A percentile compares a stretch with the other conserved stretches of the same genome.
Conservation (phyloP, 2,888 invertebrate genomes). For the Diplazon laetatorius region DNA sequence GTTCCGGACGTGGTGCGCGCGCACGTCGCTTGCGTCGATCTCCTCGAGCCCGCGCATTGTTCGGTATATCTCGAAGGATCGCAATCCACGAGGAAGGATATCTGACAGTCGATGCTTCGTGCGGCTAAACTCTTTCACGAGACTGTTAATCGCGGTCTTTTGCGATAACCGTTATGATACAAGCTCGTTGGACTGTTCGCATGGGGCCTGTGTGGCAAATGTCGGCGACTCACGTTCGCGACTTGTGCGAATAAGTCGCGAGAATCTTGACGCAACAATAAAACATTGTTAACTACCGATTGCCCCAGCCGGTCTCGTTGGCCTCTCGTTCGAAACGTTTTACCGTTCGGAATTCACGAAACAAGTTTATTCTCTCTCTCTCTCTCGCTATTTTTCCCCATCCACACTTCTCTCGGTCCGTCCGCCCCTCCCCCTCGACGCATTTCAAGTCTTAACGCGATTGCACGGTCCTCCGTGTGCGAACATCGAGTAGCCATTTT, state of each 20-base stretch:
- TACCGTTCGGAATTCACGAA: constrained; percentile 75
- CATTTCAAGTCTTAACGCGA: constrained; percentile 51
- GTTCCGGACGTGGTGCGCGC: no score
- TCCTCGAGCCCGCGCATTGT: constrained; percentile 38
- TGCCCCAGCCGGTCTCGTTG: constrained; percentile 75
- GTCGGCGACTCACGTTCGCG: no score
- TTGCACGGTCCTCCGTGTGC: constrained; percentile 12
- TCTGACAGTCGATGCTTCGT: constrained; percentile 71
- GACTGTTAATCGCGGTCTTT: constrained; percentile 71
- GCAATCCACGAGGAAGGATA: constrained; percentile 66
- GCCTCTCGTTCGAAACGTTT: constrained; percentile 71
- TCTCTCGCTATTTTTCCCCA: constrained; percentile 13
- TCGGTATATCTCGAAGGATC: constrained; percentile 30
- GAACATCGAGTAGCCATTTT: no score
- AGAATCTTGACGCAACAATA: constrained; percentile 79
- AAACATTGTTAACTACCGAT: constrained; percentile 82
- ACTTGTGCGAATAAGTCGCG: no score
- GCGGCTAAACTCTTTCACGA: constrained; percentile 60
- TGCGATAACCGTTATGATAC: constrained; percentile 78
- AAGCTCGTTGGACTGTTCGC: constrained; percentile 75
- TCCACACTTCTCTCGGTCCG: background rate
- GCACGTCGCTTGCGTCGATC: background rate
- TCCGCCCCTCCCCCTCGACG: constrained; percentile 7
- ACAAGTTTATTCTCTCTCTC: no score
- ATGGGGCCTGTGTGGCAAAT: constrained; percentile 61